Conservation (phyloP, 2,797 vertebrate genomes). For the Rhincodon typus region DNA sequence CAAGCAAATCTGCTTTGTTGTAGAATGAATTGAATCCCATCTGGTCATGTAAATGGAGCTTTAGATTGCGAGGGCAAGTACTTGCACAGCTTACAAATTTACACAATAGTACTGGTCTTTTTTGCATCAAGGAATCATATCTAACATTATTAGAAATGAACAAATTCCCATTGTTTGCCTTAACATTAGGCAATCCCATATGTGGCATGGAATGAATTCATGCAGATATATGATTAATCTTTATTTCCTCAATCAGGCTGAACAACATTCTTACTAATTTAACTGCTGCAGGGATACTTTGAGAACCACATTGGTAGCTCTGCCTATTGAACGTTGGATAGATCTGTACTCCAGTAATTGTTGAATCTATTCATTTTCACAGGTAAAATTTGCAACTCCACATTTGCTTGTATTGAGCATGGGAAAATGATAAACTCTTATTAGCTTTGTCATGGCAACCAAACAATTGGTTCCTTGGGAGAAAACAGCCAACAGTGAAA, state of each 20-base stretch:
- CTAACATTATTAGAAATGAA: slow-evolving; percentile 18
- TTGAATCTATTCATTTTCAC: slow-evolving; percentile 48
- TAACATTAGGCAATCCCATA: neutral
- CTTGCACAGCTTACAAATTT: slow-evolving; percentile 25
- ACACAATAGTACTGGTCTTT: slow-evolving; percentile 9
- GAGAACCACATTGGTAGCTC: neutral
- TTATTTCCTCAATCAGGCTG: slow-evolving; percentile 1
- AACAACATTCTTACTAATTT: slow-evolving; percentile 24
- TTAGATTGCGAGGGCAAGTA: neutral
- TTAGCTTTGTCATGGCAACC: slow-evolving; percentile 81
- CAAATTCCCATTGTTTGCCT: slow-evolving; percentile 10
- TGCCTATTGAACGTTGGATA: neutral
- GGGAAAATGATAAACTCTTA: slow-evolving; percentile 75
- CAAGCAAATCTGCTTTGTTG: slow-evolving; percentile 34
- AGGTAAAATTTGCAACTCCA: slow-evolving; percentile 55
- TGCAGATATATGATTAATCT: slow-evolving; percentile 21
- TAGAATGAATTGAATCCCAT: slow-evolving; percentile 36
- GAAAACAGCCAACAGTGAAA: slow-evolving; percentile 69
- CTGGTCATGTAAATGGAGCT: slow-evolving; percentile 37
- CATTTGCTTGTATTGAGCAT: slow-evolving; percentile 63
- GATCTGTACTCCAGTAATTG: neutral
- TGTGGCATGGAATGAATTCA: slow-evolving; percentile 17
- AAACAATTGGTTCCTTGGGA: slow-evolving; percentile 74
- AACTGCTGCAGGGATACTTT: slow-evolving; percentile 25
- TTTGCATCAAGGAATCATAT: slow-evolving; percentile 18